A percentile compares a stretch with the other conserved stretches of the same genome.
Conservation (phyloP, 2,888 invertebrate genomes). For the Nymphalis polychloros region DNA sequence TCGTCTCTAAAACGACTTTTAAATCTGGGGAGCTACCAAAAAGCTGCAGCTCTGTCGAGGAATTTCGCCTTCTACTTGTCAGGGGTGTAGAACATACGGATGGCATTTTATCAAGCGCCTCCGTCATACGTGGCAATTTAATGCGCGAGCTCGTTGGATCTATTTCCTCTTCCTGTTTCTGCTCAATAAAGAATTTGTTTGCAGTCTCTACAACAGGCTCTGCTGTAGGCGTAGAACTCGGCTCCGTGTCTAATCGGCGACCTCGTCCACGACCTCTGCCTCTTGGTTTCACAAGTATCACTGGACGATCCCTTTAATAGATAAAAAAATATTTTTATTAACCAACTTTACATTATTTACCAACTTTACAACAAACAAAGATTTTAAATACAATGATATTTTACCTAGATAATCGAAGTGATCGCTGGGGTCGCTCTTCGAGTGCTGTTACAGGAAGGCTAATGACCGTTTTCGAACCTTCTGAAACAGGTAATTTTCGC, state of each 20-base stretch:
- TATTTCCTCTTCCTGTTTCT: conserved; percentile 49
- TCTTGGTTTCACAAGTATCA: conserved; percentile 64
- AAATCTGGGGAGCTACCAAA: conserved; percentile 50
- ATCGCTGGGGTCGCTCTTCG: conserved; percentile 75
- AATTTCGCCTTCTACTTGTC: conserved; percentile 59
- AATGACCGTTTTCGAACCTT: conserved; percentile 57
- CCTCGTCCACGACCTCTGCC: conserved; percentile 70
- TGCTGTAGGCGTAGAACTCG: conserved; percentile 43
- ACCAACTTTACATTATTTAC: too few species aligned
- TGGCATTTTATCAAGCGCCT: conserved; percentile 71
- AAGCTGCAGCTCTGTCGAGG: conserved; percentile 48
- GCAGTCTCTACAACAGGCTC: conserved; percentile 47
- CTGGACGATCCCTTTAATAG: conserved; percentile 63
- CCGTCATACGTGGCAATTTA: conserved; percentile 75
- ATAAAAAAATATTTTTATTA: not conserved
- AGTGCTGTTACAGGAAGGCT: conserved; percentile 66
- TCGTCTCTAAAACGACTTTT: conserved; percentile 49
- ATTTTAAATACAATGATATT: conserved; percentile 11
- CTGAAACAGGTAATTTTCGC: conserved; percentile 68
- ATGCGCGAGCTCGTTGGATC: conserved; percentile 75
- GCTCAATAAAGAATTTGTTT: conserved; percentile 46
- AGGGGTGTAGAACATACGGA: conserved; percentile 62
- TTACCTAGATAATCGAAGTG: conserved; percentile 72
- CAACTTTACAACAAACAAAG: too few species aligned
- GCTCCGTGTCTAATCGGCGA: conserved; percentile 45